Conservation (phyloP, 1,140 invertebrate genomes). For the Bicyclus anynana region DNA sequence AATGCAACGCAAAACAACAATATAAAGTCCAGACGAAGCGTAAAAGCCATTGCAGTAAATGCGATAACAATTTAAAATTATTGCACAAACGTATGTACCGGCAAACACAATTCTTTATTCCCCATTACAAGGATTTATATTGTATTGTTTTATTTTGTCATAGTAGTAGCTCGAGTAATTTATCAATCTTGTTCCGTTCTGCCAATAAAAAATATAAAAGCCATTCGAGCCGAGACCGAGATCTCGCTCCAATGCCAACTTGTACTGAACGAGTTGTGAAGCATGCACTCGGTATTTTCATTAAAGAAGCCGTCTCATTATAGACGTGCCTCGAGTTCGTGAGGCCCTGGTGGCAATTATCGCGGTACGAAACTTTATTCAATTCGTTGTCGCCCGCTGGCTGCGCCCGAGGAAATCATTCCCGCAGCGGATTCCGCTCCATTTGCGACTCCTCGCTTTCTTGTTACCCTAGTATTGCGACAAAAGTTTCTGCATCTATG, state of each 20-base stretch:
- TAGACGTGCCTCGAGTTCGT: constrained; percentile 55
- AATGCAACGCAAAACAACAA: background rate
- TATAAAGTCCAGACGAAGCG: background rate
- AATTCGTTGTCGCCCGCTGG: constrained; percentile 55
- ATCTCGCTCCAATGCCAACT: constrained; percentile 26
- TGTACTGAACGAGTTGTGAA: constrained; percentile 30
- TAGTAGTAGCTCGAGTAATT: constrained; percentile 24
- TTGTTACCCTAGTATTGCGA: constrained; percentile 36
- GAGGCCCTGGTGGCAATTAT: constrained; percentile 62
- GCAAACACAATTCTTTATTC: constrained; percentile 14
- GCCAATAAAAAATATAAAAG: constrained; percentile 23
- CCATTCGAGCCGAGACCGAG: constrained; percentile 20
- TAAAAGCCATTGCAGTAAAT: background rate
- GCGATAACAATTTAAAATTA: constrained; percentile 4
- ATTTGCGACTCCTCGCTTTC: constrained; percentile 45
- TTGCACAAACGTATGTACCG: constrained; percentile 6
- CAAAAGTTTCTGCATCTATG: constrained; percentile 19
- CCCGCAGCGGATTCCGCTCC: constrained; percentile 53
- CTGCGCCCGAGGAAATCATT: constrained; percentile 54
- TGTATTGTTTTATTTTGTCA: constrained; percentile 23
- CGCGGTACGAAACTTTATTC: constrained; percentile 66
- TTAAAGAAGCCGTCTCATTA: constrained; percentile 73
- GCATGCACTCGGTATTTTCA: constrained; percentile 63
- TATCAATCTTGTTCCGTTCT: constrained; percentile 28
- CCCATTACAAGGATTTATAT: constrained; percentile 15